Base-by-base conservation (phyloP, 1,140 invertebrate genomes). In the Daktulosphaira vitifoliae region DNA sequence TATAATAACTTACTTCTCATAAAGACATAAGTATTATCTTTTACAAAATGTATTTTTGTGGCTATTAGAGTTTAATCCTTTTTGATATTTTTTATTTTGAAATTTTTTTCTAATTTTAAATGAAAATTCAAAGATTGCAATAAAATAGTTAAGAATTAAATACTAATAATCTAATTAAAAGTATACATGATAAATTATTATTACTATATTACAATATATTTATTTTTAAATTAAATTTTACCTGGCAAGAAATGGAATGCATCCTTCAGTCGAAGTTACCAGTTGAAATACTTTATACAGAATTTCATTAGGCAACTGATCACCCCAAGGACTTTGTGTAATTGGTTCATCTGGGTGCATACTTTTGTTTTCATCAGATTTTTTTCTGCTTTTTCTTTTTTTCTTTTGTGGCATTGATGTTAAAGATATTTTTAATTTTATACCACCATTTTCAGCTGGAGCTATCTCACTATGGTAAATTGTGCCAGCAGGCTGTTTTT, bases 201-300 rank as follows among this genome's bases (percentile, higher is more conserved):
- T n/a, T n/a, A n/a, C n/a, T n/a, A n/a, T n/a, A n/a, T n/a, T n/a
- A n/a, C n/a, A n/a, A n/a, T n/a, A n/a, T n/a, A n/a, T n/a, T n/a
- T n/a, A n/a, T n/a, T n/a, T n/a, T n/a, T n/a, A n/a, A n/a, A n/a
- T n/a, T 33, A 13, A 33, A 48, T 39, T 70, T 74, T 74, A 87
- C 84, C 82, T 84, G 66, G 84, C 76, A 66, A 89, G 75, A 69
- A 83, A 80, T 46, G 88, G 88, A 70, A 90, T 75, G 67, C 82
- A 80, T 46, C 88, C 88, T 71, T 85, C 82, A 66, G 78, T 78
- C 52, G 79, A 73, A 22, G 83, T 80, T 50, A 83, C 80, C 73
- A 82, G 74, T 69, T 82, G 74, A 72, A 90, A 89, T 71, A 91
- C 86, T 73, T 84, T 79, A 42, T 77, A 74, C 59, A 90, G 80